Evolutionary conservation across 2,797 vertebrate species (phyloP).

Genomic region (Gastrophryne carolinensis): DNA sequence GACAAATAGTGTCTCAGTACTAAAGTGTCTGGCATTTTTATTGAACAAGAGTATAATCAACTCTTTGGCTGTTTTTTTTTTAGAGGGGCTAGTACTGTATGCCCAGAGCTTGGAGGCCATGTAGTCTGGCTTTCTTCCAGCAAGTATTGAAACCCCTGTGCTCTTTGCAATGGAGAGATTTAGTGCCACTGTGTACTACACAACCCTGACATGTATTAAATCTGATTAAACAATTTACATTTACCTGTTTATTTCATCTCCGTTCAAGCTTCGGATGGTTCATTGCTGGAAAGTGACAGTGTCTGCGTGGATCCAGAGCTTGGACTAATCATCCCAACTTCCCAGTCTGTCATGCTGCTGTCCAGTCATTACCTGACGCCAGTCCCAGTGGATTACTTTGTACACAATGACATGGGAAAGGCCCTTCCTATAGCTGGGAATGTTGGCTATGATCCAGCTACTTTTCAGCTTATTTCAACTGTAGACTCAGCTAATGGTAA

Average conservation of each 20-base stretch:
- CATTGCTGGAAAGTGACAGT: slow-evolving; percentile 55
- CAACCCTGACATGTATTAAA: too few species aligned
- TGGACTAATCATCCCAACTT: slow-evolving; percentile 72
- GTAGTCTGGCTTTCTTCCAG: too few species aligned
- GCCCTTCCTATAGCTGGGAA: slow-evolving; percentile 80
- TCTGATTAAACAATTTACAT: too few species aligned
- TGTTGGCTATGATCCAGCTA: slow-evolving; percentile 74
- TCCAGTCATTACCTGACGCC: slow-evolving; percentile 69
- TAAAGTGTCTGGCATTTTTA: too few species aligned
- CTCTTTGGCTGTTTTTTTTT: too few species aligned
- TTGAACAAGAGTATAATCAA: too few species aligned
- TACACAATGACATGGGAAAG: slow-evolving; percentile 79
- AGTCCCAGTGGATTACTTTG: slow-evolving; percentile 73
- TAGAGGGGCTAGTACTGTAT: too few species aligned
- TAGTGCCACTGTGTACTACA: too few species aligned
- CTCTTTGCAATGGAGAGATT: too few species aligned
- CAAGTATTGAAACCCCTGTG: too few species aligned
- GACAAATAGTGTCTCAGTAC: too few species aligned
- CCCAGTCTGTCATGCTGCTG: slow-evolving; percentile 71
- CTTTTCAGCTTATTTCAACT: slow-evolving; percentile 70
- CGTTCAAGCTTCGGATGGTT: slow-evolving; percentile 66
- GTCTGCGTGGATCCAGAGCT: slow-evolving; percentile 69
- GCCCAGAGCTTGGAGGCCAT: too few species aligned
- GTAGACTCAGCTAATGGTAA: slow-evolving; percentile 66
- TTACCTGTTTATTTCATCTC: background rate